Conservation (phyloP, 2,888 invertebrate genomes). For the Scotopteryx bipunctaria region DNA sequence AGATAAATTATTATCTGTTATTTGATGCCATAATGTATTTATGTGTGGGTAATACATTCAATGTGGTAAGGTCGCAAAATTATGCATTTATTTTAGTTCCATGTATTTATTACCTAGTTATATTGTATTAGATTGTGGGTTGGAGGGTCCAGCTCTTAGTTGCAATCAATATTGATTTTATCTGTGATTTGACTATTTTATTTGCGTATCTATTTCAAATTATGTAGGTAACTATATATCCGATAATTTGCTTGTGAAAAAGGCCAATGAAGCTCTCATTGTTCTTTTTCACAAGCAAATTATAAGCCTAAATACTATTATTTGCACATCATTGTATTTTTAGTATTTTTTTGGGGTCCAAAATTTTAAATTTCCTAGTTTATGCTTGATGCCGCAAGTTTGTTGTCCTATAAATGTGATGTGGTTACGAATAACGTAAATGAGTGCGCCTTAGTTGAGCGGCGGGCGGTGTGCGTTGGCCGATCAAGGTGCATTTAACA, state of each 20-base stretch:
- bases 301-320: neutral
- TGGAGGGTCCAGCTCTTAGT: neutral
- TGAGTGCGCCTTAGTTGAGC: slow-evolving; percentile 47
- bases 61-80: slow-evolving; percentile 22
- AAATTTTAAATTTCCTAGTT: slow-evolving; percentile 35
- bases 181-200: slow-evolving; percentile 8
- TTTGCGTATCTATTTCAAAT: neutral
- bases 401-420: slow-evolving; percentile 19
- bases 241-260: slow-evolving; percentile 1
- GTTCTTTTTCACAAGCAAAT: no score
- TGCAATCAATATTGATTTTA: neutral
- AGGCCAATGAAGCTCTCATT: neutral
- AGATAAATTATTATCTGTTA: slow-evolving; percentile 12
- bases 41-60: slow-evolving; percentile 5
- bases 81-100: slow-evolving; percentile 26
- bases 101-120: slow-evolving; percentile 14
- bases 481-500: slow-evolving; percentile 53
- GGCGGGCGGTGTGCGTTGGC: slow-evolving; percentile 55
- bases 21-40: slow-evolving; percentile 16
- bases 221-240: neutral
- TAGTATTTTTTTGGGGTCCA: slow-evolving; percentile 48
- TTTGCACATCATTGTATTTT: slow-evolving; percentile 24
- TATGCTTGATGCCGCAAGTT: slow-evolving; percentile 30
- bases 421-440: slow-evolving; percentile 24
- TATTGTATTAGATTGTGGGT: slow-evolving; percentile 5